phyloP scores from a whole-genome alignment of 30 jellyfish, hydroid and myxozoan species.

The Mastigias papua region DNA sequence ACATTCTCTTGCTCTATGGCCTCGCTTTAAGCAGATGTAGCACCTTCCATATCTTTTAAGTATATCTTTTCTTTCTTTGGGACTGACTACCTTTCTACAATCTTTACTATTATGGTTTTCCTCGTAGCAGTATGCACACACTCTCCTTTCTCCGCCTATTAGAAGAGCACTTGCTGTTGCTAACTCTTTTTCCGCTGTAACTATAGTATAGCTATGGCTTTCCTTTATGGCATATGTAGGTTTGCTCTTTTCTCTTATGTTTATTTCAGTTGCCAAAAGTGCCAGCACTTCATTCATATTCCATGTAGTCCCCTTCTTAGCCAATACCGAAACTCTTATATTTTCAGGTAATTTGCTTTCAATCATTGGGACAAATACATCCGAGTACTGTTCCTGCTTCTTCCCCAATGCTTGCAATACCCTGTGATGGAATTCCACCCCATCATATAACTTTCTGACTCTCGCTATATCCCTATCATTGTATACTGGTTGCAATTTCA shows the following conservation, averaged over 20 bases:
- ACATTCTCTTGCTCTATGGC: slow-evolving; percentile 48
- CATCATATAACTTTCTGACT: slow-evolving; percentile 23
- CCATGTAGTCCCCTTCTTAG: slow-evolving; percentile 14
- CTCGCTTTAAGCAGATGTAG: slow-evolving; percentile 28
- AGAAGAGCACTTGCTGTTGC: slow-evolving; percentile 17
- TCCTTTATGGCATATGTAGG: slow-evolving; percentile 1
- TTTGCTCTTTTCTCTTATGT: slow-evolving; percentile 25
- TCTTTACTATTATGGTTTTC: slow-evolving; percentile 28
- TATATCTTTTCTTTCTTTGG: slow-evolving; percentile 26
- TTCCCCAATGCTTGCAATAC: slow-evolving; percentile 43
- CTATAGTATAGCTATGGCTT: not conserved
- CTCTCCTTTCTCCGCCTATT: not conserved
- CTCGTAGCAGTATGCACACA: slow-evolving; percentile 11
- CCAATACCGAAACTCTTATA: slow-evolving; percentile 22
- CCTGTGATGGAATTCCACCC: not conserved
- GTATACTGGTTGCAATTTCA: slow-evolving; percentile 18
- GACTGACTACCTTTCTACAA: slow-evolving; percentile 23
- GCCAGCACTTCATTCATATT: slow-evolving; percentile 21
- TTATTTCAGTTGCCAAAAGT: slow-evolving; percentile 18
- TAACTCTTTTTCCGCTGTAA: not conserved
- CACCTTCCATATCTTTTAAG: slow-evolving; percentile 27
- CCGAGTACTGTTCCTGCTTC: slow-evolving; percentile 38
- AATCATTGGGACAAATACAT: slow-evolving; percentile 36
- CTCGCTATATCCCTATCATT: slow-evolving; percentile 11
- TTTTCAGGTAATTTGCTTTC: slow-evolving; percentile 53